Evolutionary conservation across 2,797 vertebrate species (phyloP), one percentile per base, ranked within the genome.

Genomic region (Phalloptychus januarius): DNA sequence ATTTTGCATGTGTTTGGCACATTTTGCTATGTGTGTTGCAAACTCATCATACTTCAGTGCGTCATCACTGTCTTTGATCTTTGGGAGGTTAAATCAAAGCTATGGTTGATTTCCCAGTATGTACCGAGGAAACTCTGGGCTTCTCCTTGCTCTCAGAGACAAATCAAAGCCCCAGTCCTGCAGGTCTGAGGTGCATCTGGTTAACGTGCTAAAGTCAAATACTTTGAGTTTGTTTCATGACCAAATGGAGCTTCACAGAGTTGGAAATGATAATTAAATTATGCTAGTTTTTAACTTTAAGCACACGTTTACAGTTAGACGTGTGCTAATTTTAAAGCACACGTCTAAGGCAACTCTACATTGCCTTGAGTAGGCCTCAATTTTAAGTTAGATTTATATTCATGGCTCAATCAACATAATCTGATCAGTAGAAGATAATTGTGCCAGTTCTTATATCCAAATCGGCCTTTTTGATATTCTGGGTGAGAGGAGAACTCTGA

Each of bases 1-100:
- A 20, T 5, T 76, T 75, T 74, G 38, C 28, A 48, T 83, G 77
- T 58, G 38, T 77, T 76, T 72, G 38, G 1, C 13, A 69, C 80
- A 81, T 75, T 13, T 61, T 52, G 58, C 33, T 18, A 63, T 63
- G 1, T 79, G 75, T 83, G 70, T 8, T 33, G 28, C 28, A 77
- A 80, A 69, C 10, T 7, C 2, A 7, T 20, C 48, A 12, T 15
- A 2, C 7, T 36, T n/a, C 8, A 36, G 5, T 45, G 3, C 33
- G 33, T 36, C 25, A n/a, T 46, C 28, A 71, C 10, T 56, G 8
- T 18, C 15, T 52, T 38, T 67, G 33, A 73, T 61, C 36, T 36
- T 78, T 10, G 70, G 69, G 3, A 61, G 20, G 8, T 67, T 20
- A 40, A 73, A 50, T n/a, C 44, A 72, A 52, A 52, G 48, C 48